A percentile compares a stretch with the other conserved stretches of the same genome.
phyloP scores from a whole-genome alignment of 2,797 vertebrate genomes.

The Coendou prehensilis region DNA sequence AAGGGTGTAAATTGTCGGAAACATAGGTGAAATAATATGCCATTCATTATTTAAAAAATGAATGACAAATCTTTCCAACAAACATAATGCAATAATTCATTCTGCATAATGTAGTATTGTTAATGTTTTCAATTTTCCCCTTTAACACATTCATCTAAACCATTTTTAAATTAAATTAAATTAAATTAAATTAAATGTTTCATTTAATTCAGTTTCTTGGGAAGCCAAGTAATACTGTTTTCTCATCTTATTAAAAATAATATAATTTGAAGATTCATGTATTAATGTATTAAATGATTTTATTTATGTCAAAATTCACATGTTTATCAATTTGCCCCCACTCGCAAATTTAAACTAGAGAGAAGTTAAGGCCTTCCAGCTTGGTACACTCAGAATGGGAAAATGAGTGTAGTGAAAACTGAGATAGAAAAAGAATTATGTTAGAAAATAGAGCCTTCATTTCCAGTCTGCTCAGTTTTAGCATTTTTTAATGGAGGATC shows the following conservation, averaged over 20 bases:
- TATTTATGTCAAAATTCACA: not conserved
- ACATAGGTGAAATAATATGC: slow-evolving; percentile 5
- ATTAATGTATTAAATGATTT: slow-evolving; percentile 2
- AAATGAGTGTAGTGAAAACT: slow-evolving; percentile 81
- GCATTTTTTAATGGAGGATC: slow-evolving; percentile 85
- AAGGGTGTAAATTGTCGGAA: slow-evolving; percentile 40
- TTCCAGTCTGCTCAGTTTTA: slow-evolving; percentile 64
- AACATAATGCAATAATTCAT: not conserved
- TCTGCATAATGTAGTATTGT: not conserved
- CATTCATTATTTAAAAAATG: slow-evolving; percentile 8
- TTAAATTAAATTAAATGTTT: not conserved
- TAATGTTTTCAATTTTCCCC: not conserved
- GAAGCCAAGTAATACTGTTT: not conserved
- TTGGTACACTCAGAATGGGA: slow-evolving; percentile 66
- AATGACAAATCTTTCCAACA: not conserved
- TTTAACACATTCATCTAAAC: not conserved
- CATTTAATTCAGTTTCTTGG: not conserved
- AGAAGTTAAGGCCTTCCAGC: not conserved
- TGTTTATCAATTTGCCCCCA: not conserved
- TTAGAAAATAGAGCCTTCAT: slow-evolving; percentile 79
- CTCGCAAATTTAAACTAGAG: not conserved
- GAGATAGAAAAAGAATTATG: slow-evolving; percentile 51
- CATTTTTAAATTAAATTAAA: not conserved
- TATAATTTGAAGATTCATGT: not conserved
- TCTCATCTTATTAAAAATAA: not conserved